Evolutionary conservation across 2,888 invertebrate species (phyloP).

Genomic region (Apotomis turbidana): DNA sequence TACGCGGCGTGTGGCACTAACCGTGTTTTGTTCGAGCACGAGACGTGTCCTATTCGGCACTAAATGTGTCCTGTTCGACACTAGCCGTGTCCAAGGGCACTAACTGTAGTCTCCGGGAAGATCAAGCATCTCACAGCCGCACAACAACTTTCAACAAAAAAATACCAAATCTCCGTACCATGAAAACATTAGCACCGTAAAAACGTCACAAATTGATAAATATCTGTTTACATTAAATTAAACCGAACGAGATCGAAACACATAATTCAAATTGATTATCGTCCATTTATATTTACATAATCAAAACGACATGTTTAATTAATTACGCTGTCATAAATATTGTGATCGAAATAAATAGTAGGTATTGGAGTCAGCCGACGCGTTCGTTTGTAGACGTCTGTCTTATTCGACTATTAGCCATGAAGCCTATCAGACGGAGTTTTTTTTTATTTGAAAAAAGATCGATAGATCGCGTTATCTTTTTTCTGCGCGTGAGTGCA

Average conservation of each 20-base stretch:
- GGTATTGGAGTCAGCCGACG: slow-evolving; percentile 57
- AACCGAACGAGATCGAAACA: slow-evolving; percentile 70
- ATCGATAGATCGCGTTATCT: slow-evolving; percentile 82
- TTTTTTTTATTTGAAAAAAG: slow-evolving; percentile 78
- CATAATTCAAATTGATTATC: slow-evolving; percentile 79
- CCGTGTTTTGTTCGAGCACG: slow-evolving; percentile 53
- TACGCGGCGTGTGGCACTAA: slow-evolving; percentile 58
- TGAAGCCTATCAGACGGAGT: slow-evolving; percentile 68
- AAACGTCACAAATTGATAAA: slow-evolving; percentile 76
- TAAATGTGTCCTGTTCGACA: slow-evolving; percentile 52
- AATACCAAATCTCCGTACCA: slow-evolving; percentile 61
- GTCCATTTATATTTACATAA: slow-evolving; percentile 81
- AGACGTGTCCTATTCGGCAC: slow-evolving; percentile 53
- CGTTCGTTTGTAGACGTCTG: slow-evolving; percentile 74
- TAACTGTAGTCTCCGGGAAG: slow-evolving; percentile 51
- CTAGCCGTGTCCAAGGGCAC: slow-evolving; percentile 46
- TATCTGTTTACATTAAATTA: slow-evolving; percentile 80
- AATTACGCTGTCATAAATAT: slow-evolving; percentile 78
- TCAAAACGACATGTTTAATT: slow-evolving; percentile 80
- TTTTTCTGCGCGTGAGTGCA: slow-evolving; percentile 84
- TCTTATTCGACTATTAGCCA: slow-evolving; percentile 72
- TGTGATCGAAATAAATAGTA: slow-evolving; percentile 67
- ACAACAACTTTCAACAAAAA: slow-evolving; percentile 57
- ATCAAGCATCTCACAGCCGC: slow-evolving; percentile 60
- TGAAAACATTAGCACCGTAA: slow-evolving; percentile 66